phyloP scores from a whole-genome alignment of 2,113 vertebrate genomes.

The Trichechus manatus region DNA sequence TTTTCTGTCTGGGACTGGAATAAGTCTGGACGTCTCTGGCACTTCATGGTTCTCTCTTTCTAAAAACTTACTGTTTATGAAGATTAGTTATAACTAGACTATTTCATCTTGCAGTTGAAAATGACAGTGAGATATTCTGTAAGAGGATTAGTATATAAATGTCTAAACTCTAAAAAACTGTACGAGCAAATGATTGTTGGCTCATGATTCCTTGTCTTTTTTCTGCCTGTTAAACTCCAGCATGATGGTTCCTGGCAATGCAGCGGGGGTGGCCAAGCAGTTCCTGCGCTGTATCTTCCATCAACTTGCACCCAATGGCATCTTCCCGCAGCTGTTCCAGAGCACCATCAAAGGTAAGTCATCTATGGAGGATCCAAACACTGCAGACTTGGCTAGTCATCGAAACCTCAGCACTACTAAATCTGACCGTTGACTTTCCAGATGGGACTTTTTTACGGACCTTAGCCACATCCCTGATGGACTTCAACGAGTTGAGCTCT shows the following conservation, averaged over 20 bases:
- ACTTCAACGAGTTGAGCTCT: slow-evolving; percentile 98
- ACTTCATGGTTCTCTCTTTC: slow-evolving; percentile 10
- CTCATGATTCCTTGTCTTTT: neutral
- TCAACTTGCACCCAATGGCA: slow-evolving; percentile 98
- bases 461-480: slow-evolving; percentile 94
- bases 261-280: slow-evolving; percentile 98
- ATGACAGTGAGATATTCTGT: neutral
- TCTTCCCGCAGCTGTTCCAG: slow-evolving; percentile 98
- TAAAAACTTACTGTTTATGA: neutral
- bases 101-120: slow-evolving; percentile 23
- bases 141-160: neutral
- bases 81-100: neutral
- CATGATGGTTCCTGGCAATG: slow-evolving; percentile 99
- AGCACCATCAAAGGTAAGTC: slow-evolving; percentile 97
- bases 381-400: neutral
- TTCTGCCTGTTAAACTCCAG: slow-evolving; percentile 80
- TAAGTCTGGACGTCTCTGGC: neutral
- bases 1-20: neutral
- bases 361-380: accelerated
- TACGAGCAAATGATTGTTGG: accelerated
- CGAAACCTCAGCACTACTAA: neutral
- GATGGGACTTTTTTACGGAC: slow-evolving; percentile 97
- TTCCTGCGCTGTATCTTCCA: slow-evolving; percentile 98
- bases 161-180: neutral
- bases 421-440: slow-evolving; percentile 82